These are phyloP conservation scores for Polypterus bichir DNA, from an alignment of 2,113 vertebrate genomes.

Conservation along the genomic window DNA sequence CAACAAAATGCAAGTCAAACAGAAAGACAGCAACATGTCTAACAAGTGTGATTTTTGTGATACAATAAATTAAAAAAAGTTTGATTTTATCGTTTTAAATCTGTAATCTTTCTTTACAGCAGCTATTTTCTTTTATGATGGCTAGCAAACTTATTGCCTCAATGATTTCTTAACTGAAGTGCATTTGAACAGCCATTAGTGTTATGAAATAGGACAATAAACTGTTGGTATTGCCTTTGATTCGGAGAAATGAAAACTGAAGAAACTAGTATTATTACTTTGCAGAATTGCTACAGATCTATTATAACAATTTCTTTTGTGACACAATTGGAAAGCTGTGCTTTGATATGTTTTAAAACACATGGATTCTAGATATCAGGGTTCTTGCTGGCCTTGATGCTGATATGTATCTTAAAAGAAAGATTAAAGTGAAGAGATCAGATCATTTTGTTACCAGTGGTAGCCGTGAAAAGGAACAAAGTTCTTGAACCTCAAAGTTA, in stretches of 20 bases:
- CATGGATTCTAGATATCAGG: not conserved
- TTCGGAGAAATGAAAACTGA: too few relatives aligned
- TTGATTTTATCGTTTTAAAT: too few relatives aligned
- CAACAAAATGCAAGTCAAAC: conserved; percentile 15
- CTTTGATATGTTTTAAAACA: conserved; percentile 3
- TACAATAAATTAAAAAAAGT: too few relatives aligned
- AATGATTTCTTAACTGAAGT: conserved; percentile 2
- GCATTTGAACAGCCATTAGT: conserved; percentile 1
- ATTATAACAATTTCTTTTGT: too few relatives aligned
- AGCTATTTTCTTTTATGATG: too few relatives aligned
- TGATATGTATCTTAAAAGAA: conserved; percentile 7
- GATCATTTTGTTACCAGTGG: conserved; percentile 13
- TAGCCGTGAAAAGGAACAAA: conserved; percentile 5
- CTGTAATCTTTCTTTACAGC: too few relatives aligned
- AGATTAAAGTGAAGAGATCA: conserved; percentile 13
- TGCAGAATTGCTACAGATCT: too few relatives aligned
- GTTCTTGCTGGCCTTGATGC: conserved; percentile 12
- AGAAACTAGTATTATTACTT: too few relatives aligned
- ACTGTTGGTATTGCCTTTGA: too few relatives aligned
- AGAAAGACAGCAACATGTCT: too few relatives aligned
- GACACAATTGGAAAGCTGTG: not conserved
- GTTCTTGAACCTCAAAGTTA: not conserved
- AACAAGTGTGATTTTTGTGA: too few relatives aligned
- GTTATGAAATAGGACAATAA: too few relatives aligned
- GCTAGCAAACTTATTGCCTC: conserved; percentile 7